Conservation (phyloP, 1,140 invertebrate genomes). For the Orius laevigatus region DNA sequence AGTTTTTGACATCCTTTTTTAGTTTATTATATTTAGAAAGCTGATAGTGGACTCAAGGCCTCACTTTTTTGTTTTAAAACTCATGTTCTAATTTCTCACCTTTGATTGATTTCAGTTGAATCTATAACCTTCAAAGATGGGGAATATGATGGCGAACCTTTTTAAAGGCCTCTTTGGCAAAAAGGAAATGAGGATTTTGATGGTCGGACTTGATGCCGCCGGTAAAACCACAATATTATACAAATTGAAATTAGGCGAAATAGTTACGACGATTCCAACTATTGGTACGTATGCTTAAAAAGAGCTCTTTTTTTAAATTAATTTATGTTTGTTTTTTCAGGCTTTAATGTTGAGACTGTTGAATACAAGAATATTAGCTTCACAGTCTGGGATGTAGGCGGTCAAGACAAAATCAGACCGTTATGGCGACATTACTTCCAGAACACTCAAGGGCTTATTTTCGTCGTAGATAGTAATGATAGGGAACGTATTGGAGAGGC, state of each 20-base stretch:
- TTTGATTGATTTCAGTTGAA: slow-evolving; percentile 7
- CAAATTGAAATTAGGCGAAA: slow-evolving; percentile 99
- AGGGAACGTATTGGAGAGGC: slow-evolving; percentile 88
- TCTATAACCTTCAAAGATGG: slow-evolving; percentile 21
- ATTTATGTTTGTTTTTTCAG: slow-evolving; percentile 23
- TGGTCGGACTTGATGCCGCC: slow-evolving; percentile 91
- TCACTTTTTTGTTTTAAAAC: no score
- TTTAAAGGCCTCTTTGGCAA: slow-evolving; percentile 76
- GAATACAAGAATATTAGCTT: slow-evolving; percentile 97
- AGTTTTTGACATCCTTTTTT: no score
- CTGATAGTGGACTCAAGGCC: no score
- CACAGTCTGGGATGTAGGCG: slow-evolving; percentile 95
- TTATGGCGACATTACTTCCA: slow-evolving; percentile 98
- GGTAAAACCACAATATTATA: slow-evolving; percentile 99
- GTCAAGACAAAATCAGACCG: slow-evolving; percentile 85
- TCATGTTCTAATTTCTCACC: no score
- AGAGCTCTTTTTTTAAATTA: no score
- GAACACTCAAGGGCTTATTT: slow-evolving; percentile 90
- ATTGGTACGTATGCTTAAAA: slow-evolving; percentile 48
- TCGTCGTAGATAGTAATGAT: slow-evolving; percentile 96
- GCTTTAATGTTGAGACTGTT: slow-evolving; percentile 91
- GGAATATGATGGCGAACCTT: slow-evolving; percentile 24
- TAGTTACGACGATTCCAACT: slow-evolving; percentile 98
- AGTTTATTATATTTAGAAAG: no score
- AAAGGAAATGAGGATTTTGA: slow-evolving; percentile 96